Percentiles rank a stretch among this genome's conserved stretches.
Conservation (phyloP, 2,888 invertebrate species). For the Cosmopolites sordidus region DNA sequence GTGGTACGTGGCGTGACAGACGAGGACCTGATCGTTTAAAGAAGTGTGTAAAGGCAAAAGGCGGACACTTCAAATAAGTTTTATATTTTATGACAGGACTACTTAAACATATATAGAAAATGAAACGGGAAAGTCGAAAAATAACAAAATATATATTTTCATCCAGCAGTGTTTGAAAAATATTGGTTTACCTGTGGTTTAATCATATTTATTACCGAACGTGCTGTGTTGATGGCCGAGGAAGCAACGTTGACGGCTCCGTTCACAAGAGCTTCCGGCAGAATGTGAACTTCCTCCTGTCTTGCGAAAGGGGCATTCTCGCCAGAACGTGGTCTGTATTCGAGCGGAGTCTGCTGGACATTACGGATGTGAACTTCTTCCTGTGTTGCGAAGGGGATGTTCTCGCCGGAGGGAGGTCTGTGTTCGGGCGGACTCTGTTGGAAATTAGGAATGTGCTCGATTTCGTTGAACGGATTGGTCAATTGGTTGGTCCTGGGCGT, state of each 20-base stretch:
- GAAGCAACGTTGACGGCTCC: constrained; percentile 49
- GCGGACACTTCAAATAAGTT: no score
- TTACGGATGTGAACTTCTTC: constrained; percentile 29
- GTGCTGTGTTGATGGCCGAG: constrained; percentile 47
- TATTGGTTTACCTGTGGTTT: constrained; percentile 37
- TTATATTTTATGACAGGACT: no score
- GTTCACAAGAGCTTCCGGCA: constrained; percentile 46
- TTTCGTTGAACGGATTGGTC: constrained; percentile 3
- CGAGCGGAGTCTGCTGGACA: constrained; percentile 33
- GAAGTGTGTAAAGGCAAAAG: no score
- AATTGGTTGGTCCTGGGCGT: no score
- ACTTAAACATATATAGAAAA: no score
- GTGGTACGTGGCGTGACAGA: no score
- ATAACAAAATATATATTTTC: no score
- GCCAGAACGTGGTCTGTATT: constrained; percentile 17
- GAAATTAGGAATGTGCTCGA: constrained; percentile 26
- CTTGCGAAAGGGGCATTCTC: neutral
- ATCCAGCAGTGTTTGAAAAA: no score
- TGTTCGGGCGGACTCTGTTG: constrained; percentile 32
- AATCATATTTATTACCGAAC: constrained; percentile 47
- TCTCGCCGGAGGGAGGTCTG: constrained; percentile 10
- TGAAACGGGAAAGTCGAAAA: no score
- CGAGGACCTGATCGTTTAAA: no score
- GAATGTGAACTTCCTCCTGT: constrained; percentile 34
- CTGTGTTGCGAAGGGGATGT: constrained; percentile 2